These are phyloP conservation scores for Gymnogyps californianus DNA, from an alignment of 2,113 vertebrate genomes.

Conservation along the genomic window DNA sequence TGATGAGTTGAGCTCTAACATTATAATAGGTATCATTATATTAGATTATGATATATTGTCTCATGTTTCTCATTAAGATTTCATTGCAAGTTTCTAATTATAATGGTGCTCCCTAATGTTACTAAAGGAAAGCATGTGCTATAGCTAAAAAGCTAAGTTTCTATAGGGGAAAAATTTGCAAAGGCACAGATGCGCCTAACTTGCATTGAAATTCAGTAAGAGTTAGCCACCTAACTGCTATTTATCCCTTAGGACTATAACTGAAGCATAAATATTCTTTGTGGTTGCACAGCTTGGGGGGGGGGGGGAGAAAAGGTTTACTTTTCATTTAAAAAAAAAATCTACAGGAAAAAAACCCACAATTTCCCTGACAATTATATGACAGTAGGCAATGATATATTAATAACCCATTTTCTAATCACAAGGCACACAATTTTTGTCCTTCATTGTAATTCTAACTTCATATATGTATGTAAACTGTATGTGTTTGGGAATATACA, in stretches of 20 bases:
- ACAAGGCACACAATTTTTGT: neutral
- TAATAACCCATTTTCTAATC: neutral
- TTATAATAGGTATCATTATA: constrained; percentile 60
- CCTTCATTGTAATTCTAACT: neutral
- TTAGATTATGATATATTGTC: constrained; percentile 62
- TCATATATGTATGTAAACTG: neutral
- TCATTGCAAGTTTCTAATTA: constrained; percentile 58
- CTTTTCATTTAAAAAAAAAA: neutral
- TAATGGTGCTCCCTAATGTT: constrained; percentile 8
- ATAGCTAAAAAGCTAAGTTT: neutral
- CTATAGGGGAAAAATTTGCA: neutral
- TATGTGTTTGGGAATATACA: neutral
- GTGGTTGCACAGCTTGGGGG: neutral
- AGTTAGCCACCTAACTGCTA: neutral
- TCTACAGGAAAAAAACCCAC: neutral
- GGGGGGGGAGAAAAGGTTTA: neutral
- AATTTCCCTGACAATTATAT: neutral
- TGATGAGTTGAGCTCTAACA: constrained; percentile 51
- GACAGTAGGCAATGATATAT: neutral
- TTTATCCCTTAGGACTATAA: neutral
- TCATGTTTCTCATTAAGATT: constrained; percentile 61
- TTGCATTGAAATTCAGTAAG: constrained; percentile 1
- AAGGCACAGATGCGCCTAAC: neutral
- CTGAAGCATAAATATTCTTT: neutral
- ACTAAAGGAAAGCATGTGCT: neutral